Conservation (phyloP, 1,140 invertebrate species). For the Drosophila repleta region DNA sequence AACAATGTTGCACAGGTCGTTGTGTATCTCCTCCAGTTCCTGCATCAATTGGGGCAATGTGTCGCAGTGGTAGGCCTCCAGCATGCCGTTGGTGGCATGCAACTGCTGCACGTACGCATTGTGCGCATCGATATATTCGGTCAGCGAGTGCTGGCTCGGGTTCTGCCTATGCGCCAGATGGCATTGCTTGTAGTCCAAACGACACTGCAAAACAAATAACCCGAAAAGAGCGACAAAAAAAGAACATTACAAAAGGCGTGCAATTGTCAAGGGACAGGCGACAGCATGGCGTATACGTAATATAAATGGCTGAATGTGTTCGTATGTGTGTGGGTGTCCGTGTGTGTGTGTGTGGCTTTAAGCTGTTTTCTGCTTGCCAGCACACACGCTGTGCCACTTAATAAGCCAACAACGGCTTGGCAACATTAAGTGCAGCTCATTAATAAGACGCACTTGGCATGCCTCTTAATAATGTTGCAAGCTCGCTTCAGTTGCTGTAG, state of each 20-base stretch:
- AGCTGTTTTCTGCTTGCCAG: constrained; percentile 8
- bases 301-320: constrained; percentile 15
- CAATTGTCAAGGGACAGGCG: constrained; percentile 13
- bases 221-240: constrained; percentile 6
- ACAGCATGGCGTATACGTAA: constrained; percentile 32
- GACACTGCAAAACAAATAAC: constrained; percentile 86
- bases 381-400: constrained; percentile 10
- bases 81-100: constrained; percentile 95
- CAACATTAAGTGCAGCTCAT: constrained; percentile 21
- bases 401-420: constrained; percentile 20
- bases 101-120: constrained; percentile 97
- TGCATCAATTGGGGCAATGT: constrained; percentile 91
- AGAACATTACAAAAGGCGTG: neutral
- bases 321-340: neutral
- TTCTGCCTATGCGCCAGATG: constrained; percentile 89
- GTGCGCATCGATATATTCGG: constrained; percentile 94
- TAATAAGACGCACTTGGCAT: constrained; percentile 27
- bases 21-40: constrained; percentile 94
- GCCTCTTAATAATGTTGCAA: constrained; percentile 33
- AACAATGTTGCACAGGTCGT: constrained; percentile 91
- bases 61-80: constrained; percentile 88
- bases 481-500: neutral
- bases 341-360: constrained; percentile 6
- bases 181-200: constrained; percentile 93
- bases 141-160: constrained; percentile 88